A percentile compares a stretch with the other conserved stretches of the same genome.
Evolutionary conservation across 2,888 invertebrate genomes (phyloP).

Genomic region (Phalera bucephala): DNA sequence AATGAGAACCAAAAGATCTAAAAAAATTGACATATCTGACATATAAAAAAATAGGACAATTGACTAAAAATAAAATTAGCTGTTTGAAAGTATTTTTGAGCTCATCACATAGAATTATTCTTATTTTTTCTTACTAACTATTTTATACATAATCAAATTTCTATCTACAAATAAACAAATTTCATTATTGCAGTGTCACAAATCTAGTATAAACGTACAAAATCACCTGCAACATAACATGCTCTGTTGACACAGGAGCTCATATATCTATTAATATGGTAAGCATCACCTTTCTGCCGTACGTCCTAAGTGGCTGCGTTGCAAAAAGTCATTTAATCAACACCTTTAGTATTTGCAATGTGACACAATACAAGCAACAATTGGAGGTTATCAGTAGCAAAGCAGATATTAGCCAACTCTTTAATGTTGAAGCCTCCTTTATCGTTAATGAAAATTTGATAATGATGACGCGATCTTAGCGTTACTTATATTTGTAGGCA

Average conservation of each 20-base stretch:
- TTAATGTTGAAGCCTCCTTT: background rate
- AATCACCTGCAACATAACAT: background rate
- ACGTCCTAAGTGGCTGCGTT: constrained; percentile 79
- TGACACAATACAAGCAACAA: constrained; percentile 1
- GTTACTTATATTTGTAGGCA: background rate
- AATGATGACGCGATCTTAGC: background rate
- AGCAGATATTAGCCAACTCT: background rate
- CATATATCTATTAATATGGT: constrained; percentile 37
- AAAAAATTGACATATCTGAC: too few relatives aligned
- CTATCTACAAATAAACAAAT: too few relatives aligned
- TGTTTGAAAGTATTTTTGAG: too few relatives aligned
- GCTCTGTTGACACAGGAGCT: background rate
- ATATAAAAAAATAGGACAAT: too few relatives aligned
- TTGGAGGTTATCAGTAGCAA: background rate
- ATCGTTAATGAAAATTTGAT: too few relatives aligned
- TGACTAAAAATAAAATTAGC: too few relatives aligned
- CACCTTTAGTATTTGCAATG: constrained; percentile 24
- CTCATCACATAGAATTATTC: too few relatives aligned
- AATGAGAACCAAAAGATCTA: too few relatives aligned
- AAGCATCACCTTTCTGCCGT: constrained; percentile 74
- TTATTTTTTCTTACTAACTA: too few relatives aligned
- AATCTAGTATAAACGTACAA: too few relatives aligned
- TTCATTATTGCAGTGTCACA: too few relatives aligned
- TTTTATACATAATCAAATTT: too few relatives aligned
- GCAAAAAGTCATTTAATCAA: constrained; percentile 63